phyloP scores from a whole-genome alignment of 2,888 invertebrate species.

The Cheilosia scutellata region DNA sequence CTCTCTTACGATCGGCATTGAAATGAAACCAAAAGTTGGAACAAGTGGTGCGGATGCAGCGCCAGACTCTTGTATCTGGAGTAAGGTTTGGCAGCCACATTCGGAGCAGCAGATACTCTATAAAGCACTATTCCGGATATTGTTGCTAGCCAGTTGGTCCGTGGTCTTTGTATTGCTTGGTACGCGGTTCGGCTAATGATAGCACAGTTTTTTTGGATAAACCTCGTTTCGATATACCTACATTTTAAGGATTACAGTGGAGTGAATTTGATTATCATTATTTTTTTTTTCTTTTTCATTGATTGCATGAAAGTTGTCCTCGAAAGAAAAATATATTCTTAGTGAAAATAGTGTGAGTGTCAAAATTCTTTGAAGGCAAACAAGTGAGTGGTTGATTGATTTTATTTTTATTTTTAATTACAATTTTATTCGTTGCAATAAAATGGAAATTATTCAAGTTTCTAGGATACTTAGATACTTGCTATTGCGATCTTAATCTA shows the following conservation, averaged over 20 bases:
- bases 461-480: background rate
- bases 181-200: constrained; percentile 15
- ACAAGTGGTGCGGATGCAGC: constrained; percentile 51
- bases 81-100: constrained; percentile 45
- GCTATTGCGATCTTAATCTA: background rate
- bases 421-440: background rate
- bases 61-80: constrained; percentile 32
- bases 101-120: constrained; percentile 32
- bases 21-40: constrained; percentile 67
- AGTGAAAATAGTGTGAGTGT: constrained; percentile 17
- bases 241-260: constrained; percentile 36
- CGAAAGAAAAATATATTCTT: background rate
- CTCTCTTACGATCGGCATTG: constrained; percentile 54
- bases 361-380: background rate
- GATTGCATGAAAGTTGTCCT: background rate
- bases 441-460: background rate
- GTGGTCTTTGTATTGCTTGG: constrained; percentile 58
- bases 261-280: background rate
- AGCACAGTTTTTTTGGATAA: background rate
- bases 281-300: no score
- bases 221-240: background rate
- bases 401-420: background rate
- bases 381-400: constrained; percentile 30
- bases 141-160: constrained; percentile 56
- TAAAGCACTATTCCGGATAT: constrained; percentile 57